Percentiles rank a stretch among this genome's conserved stretches.
Conservation (phyloP, 2,113 vertebrate species). For the Prunella fulvescens region DNA sequence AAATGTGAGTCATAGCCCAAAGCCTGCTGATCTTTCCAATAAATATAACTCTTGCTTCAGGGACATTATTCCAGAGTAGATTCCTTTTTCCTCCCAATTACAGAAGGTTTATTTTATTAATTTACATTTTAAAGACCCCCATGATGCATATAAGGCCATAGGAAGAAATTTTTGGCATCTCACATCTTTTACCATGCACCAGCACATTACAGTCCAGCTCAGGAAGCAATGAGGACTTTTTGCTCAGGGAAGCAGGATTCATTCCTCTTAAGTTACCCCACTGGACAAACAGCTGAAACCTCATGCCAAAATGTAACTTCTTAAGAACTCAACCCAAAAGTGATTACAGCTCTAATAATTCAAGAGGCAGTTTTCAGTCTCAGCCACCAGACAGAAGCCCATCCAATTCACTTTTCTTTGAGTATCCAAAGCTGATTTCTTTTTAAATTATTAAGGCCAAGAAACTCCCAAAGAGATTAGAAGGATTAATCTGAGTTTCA, state of each 20-base stretch:
- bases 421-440: background rate
- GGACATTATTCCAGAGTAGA: background rate
- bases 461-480: background rate
- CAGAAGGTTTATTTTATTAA: background rate
- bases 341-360: background rate
- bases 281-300: background rate
- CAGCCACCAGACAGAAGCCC: background rate
- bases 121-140: background rate
- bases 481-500: background rate
- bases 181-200: background rate
- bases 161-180: background rate
- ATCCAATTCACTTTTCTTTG: background rate
- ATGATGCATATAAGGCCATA: background rate
- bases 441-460: background rate
- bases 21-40: background rate
- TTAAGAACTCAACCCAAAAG: background rate
- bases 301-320: background rate
- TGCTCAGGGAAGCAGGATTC: background rate
- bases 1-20: slow-evolving; percentile 18
- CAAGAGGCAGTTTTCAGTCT: background rate
- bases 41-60: background rate
- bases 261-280: background rate
- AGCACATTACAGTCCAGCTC: background rate
- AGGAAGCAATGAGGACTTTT: background rate
- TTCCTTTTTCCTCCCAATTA: background rate